Base-by-base conservation (phyloP, 1,140 invertebrate genomes). In the Agrypnia vestita region DNA sequence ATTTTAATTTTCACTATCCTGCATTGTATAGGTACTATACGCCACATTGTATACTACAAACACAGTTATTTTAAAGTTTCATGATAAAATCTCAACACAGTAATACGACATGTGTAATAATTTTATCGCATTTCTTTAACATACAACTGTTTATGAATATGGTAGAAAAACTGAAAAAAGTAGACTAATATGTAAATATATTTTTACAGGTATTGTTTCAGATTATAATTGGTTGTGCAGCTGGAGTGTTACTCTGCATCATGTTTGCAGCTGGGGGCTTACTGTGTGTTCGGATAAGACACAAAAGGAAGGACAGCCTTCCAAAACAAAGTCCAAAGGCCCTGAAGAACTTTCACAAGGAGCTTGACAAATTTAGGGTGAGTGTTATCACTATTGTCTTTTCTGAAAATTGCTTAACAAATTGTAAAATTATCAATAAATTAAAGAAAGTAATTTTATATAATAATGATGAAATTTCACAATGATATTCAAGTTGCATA, bases 261-360 rank as follows among this genome's bases (percentile, higher is more conserved):
- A 73, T 80, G 25, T 19, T 83, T 73, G 79, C 72, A 11, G 77
- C 80, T 49, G 76, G 79, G 9, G 82, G 82, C 15, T 17, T 83
- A 8, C 76, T 83, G 6, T 83, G 82, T 51, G 73, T 83, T 4
- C 15, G 76, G 17, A 79, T 75, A 13, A 47, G 73, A 44, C 80
- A 80, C 53, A 76, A 76, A 13, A 61, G 62, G 9, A 82, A 76
- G 76, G 82, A 83, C 59, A 79, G 82, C 56, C 49, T 83, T 15
- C 82, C 82, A 7, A 83, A 83, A 56, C 76, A 83, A 47, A 83
- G 79, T 79, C 53, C 79, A 46, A 83, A 83, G 67, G 79, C 76
- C 44, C 61, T 83, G 13, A 83, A 79, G 49, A 83, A 79, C 25
- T 83, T 83, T 51, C 79, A 83, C 64, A 78, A 74, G 53, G 82